Evolutionary conservation across 2,113 vertebrate genomes (phyloP).

Genomic region (Indri indri): DNA sequence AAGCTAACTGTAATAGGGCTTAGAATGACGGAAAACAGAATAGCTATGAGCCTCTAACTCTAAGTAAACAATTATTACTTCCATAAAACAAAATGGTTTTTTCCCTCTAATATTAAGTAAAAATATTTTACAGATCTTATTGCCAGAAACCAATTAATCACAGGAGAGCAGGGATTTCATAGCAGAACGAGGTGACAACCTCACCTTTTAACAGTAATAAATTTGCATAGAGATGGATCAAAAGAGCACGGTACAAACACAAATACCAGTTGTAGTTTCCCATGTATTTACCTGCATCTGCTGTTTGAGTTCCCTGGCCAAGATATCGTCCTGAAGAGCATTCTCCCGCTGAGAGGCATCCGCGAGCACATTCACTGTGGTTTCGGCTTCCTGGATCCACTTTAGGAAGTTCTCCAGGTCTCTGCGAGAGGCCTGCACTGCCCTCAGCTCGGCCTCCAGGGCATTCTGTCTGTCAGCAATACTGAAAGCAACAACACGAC

Average conservation of each 20-base stretch:
- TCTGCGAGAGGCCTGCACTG: slow-evolving; percentile 89
- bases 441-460: slow-evolving; percentile 91
- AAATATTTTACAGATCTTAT: not conserved
- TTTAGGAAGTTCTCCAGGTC: slow-evolving; percentile 95
- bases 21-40: slow-evolving; percentile 49
- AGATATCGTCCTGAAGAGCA: slow-evolving; percentile 86
- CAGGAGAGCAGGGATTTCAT: not conserved
- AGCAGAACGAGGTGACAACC: not conserved
- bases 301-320: slow-evolving; percentile 87
- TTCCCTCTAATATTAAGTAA: not conserved
- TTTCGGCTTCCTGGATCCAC: slow-evolving; percentile 97
- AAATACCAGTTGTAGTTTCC: not conserved
- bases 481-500: slow-evolving; percentile 82
- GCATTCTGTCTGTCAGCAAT: slow-evolving; percentile 88
- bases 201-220: not conserved
- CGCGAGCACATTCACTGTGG: slow-evolving; percentile 91
- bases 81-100: not conserved
- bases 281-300: slow-evolving; percentile 90
- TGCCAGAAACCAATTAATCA: slow-evolving; percentile 24
- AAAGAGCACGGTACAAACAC: not conserved
- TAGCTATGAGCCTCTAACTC: not conserved
- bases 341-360: slow-evolving; percentile 93
- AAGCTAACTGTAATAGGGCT: not conserved
- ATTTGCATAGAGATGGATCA: not conserved
- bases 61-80: slow-evolving; percentile 37